phyloP scores from a whole-genome alignment of 2,113 vertebrate genomes.

The Taurulus bubalis region DNA sequence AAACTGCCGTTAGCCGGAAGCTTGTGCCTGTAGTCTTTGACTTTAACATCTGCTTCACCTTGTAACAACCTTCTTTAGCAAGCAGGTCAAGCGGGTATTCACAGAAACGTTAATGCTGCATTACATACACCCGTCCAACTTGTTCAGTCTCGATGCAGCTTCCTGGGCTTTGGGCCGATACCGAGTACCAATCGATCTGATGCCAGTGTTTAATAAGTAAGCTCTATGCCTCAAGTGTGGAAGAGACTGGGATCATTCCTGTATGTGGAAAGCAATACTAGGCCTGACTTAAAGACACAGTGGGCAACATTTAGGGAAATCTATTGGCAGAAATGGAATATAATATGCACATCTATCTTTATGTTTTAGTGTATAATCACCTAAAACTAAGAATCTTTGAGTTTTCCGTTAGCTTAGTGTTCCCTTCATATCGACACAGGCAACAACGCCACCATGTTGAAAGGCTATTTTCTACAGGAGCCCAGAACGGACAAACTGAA shows the following conservation, averaged over 20 bases:
- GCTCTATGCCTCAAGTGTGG: not conserved
- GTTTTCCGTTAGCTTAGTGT: too few species aligned
- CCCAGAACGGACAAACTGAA: too few species aligned
- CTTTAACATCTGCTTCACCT: slow-evolving; percentile 1
- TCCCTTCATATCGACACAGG: too few species aligned
- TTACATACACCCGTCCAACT: too few species aligned
- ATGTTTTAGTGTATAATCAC: too few species aligned
- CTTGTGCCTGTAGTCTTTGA: not conserved
- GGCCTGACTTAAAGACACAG: not conserved
- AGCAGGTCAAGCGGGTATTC: not conserved
- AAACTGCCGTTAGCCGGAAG: slow-evolving; percentile 1
- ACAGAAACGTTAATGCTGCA: not conserved
- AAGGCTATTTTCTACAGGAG: too few species aligned
- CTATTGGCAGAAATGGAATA: not conserved
- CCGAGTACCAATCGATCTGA: not conserved
- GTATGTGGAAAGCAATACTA: not conserved
- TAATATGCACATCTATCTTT: not conserved
- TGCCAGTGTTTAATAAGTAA: not conserved
- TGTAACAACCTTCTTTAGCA: not conserved
- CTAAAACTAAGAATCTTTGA: too few species aligned
- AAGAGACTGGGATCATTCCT: not conserved
- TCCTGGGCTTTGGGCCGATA: not conserved
- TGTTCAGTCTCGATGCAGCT: not conserved
- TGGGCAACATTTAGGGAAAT: not conserved
- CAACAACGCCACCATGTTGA: too few species aligned